Base-by-base conservation (phyloP, 2,797 vertebrate species). In the Platalea minor region DNA sequence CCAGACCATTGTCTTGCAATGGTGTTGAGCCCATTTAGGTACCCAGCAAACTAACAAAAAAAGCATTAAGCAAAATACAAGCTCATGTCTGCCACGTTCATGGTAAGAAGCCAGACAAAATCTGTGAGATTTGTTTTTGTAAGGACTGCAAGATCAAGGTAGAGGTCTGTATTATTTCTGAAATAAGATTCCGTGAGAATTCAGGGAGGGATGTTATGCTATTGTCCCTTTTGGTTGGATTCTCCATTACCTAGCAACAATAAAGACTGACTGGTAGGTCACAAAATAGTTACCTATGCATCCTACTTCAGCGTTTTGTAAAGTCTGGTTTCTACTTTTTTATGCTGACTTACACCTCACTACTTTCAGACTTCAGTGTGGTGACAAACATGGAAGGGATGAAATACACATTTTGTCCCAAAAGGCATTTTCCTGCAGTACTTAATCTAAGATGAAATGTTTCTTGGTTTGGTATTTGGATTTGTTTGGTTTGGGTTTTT, bases 261-360 rank as follows among this genome's bases (percentile, higher is more conserved):
- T 3, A 48, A 37, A 68, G 20, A 60, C 37, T 35, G 48, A 67
- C 16, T 43, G 43, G 29, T 13, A n/a, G 15, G 39, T 31, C 80
- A 81, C 21, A 13, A 48, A 76, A 48, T 2, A 77, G 29, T 13
- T 43, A 67, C 77, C 64, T 33, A 21, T 3, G 33, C 54, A 41
- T 20, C 45, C 25, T 21, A 13, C 23, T 59, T 50, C 35, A 73
- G n/a, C 3, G 0, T 0, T 85, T 33, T 46, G 7, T 50, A 17
- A 81, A 41, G 14, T 26, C 39, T 68, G 68, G 3, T 65, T 83
- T 73, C 37, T 23, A 25, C 33, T 54, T 70, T 13, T 65, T 73
- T 7, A 43, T 3, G 4, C 29, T 37, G 67, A 63, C 7, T 78
- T 67, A 37, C 5, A 29, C 39, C 41, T 70, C 46, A 6, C 24